Percentiles rank a stretch among this genome's conserved stretches.
Evolutionary conservation across 2,797 vertebrate species (phyloP).

Genomic region (Botia almorhae): DNA sequence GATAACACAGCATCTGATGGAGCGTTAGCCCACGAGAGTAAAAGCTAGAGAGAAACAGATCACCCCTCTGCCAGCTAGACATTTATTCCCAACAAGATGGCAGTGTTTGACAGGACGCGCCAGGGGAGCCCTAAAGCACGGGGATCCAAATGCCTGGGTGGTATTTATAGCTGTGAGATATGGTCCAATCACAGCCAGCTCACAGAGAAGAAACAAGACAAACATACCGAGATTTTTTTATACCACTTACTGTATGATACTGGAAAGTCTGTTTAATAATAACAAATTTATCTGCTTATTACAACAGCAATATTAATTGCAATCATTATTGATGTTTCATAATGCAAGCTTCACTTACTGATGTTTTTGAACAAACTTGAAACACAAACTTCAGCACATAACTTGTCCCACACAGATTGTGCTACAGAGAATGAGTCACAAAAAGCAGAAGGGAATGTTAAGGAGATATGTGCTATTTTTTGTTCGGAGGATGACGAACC

Average conservation of each 20-base stretch:
- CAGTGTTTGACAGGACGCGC: conserved; percentile 72
- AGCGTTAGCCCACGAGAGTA: conserved; percentile 30
- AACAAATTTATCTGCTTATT: background rate
- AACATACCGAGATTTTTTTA: conserved; percentile 5
- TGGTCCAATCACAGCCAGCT: conserved; percentile 54
- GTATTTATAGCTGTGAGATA: conserved; percentile 76
- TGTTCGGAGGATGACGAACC: no score
- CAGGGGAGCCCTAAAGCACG: conserved; percentile 77
- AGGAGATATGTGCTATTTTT: no score
- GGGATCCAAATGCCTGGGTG: conserved; percentile 78
- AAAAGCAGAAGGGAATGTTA: no score
- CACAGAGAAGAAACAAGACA: conserved; percentile 41
- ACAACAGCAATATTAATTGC: background rate
- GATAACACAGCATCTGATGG: conserved; percentile 22
- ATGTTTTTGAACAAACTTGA: no score
- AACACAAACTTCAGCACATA: no score
- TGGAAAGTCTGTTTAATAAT: background rate
- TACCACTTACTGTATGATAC: background rate
- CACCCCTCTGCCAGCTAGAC: conserved; percentile 58
- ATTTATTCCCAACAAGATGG: conserved; percentile 76
- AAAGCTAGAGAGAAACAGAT: conserved; percentile 46
- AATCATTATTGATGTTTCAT: background rate
- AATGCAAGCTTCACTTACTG: background rate
- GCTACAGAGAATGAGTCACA: no score
- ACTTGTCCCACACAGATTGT: no score